Evolutionary conservation across 2,113 vertebrate genomes (phyloP).

Genomic region (Silurus glanis): DNA sequence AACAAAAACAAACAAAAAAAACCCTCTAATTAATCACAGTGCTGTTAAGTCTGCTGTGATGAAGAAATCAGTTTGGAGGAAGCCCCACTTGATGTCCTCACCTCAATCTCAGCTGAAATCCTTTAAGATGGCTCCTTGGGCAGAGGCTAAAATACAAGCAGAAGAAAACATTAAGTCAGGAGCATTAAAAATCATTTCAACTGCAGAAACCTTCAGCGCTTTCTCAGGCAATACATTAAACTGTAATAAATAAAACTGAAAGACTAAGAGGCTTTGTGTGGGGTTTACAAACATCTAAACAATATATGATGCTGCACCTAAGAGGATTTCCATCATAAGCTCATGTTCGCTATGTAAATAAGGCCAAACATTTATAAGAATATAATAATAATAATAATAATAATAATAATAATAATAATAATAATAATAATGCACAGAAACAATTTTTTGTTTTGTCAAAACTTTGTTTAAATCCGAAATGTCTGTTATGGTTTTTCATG

Average conservation of each 20-base stretch:
- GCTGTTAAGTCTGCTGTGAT: not conserved
- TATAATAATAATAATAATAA: not conserved
- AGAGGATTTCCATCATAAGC: conserved; percentile 7
- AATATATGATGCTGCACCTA: not conserved
- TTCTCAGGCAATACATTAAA: not conserved
- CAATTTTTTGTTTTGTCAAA: not conserved
- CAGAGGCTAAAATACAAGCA: conserved; percentile 71
- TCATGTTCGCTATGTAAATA: not conserved
- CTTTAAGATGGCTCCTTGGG: conserved; percentile 80
- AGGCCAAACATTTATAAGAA: not conserved
- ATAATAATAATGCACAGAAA: not conserved
- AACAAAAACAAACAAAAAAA: not conserved
- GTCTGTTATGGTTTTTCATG: not conserved
- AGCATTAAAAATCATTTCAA: not conserved
- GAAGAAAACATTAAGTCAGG: conserved; percentile 47
- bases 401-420: not conserved
- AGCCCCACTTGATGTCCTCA: conserved; percentile 32
- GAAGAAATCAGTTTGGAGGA: not conserved
- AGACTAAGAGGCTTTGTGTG: not conserved
- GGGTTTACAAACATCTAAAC: not conserved
- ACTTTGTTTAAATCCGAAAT: not conserved
- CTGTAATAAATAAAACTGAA: not conserved
- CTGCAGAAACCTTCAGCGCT: not conserved
- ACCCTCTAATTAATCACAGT: not conserved
- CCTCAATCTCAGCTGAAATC: conserved; percentile 58